Evolutionary conservation across 2,888 invertebrate genomes (phyloP), one percentile per base, ranked within the genome.

Genomic region (Chydorus sphaericus): DNA sequence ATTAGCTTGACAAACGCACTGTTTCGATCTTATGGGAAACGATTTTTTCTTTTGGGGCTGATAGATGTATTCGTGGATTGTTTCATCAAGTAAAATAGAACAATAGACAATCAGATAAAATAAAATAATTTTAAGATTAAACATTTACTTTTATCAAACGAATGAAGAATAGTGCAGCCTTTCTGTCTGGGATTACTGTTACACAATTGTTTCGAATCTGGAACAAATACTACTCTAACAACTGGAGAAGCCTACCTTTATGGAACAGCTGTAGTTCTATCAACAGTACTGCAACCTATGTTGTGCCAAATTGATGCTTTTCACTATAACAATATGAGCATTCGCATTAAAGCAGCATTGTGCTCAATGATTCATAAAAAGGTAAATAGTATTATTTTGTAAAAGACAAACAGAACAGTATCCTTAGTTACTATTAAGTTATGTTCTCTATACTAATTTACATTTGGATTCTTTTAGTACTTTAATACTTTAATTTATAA

Each of bases 301-400:
- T 73, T 84, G 14, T 81, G 85, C 60, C 96, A 96, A 71, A 87
- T 88, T 0, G 89, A 86, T 66, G 88, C 91, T 81, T 80, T 91
- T 75, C 82, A 81, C 18, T 78, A 85, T 16, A 74, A 84, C 55
- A 82, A 57, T 54, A 48, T 36, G 3, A 89, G 90, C 48, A 85
- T 89, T 86, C 80, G 83, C 69, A 76, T 88, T 66, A 73, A 90
- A 14, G 78, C 90, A 1, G 85, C 86, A 0, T 81, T 83, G 64
- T 86, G 87, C 65, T 82, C 86, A 0, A 72, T 92, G 26, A 79
- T 92, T 57, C 90, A 88, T 67, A 77, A 87, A 67, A 91, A 91
- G 77, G 81, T 85, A 68, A 64, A 63, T 62, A 2, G 1, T 29
- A 6, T 50, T 28, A 26, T n/a, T n/a, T n/a, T n/a, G n/a, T n/a